phyloP scores from a whole-genome alignment of 2,797 vertebrate genomes.

The Pempheris klunzingeri region DNA sequence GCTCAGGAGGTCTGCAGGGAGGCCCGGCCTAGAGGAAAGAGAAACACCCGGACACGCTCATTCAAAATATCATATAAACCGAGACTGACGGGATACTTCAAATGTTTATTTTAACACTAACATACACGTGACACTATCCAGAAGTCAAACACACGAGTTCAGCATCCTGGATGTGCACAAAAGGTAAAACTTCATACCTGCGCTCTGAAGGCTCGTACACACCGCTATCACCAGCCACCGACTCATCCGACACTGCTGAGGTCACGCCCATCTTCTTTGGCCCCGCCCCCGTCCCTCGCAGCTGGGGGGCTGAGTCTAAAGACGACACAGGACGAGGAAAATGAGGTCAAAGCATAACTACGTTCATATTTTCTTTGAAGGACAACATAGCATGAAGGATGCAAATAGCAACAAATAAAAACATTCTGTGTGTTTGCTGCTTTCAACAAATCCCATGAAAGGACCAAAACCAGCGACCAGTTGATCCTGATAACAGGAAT shows the following conservation, averaged over 20 bases:
- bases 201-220: constrained; percentile 93
- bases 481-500: no score
- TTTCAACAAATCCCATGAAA: no score
- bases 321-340: background rate
- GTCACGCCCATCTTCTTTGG: constrained; percentile 92
- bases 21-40: constrained; percentile 79
- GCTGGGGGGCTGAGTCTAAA: constrained; percentile 72
- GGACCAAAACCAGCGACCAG: no score
- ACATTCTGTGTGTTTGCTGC: no score
- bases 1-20: constrained; percentile 84
- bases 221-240: constrained; percentile 95
- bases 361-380: no score
- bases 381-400: no score
- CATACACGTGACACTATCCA: no score
- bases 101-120: background rate
- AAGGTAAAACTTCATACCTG: constrained; percentile 81
- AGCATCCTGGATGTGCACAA: no score
- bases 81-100: background rate
- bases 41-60: background rate
- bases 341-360: background rate
- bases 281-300: constrained; percentile 70
- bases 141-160: no score
- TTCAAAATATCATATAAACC: no score
- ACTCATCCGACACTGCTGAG: constrained; percentile 95
- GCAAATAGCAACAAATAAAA: no score